A percentile compares a stretch with the other conserved stretches of the same genome.
Evolutionary conservation across 1,140 invertebrate species (phyloP).

Genomic region (Microplitis mediator): DNA sequence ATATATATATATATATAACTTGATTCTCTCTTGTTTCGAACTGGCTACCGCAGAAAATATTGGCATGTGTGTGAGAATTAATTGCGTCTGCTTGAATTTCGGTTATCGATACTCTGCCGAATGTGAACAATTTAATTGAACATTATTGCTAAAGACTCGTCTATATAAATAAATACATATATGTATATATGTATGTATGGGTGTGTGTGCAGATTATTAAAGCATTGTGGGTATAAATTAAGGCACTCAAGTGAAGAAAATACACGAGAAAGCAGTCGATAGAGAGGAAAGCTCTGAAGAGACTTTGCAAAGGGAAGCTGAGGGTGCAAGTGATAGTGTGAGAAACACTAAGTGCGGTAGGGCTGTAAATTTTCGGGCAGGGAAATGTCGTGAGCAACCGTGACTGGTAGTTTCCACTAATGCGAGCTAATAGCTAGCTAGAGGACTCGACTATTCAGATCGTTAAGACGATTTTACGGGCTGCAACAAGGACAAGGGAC

Average conservation of each 20-base stretch:
- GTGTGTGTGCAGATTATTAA: neutral
- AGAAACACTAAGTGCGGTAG: conserved; percentile 11
- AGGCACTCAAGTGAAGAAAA: conserved; percentile 10
- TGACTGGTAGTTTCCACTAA: conserved; percentile 26
- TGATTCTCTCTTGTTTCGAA: conserved; percentile 8
- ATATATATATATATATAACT: too few species aligned
- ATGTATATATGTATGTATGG: too few species aligned
- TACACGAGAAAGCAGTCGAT: neutral
- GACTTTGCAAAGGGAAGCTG: too few species aligned
- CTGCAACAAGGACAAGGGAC: conserved; percentile 14
- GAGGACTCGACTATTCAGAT: conserved; percentile 22
- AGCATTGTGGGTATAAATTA: neutral
- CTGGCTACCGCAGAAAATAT: conserved; percentile 26
- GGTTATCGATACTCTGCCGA: conserved; percentile 24
- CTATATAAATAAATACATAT: neutral
- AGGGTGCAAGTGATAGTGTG: too few species aligned
- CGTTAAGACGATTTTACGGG: conserved; percentile 35
- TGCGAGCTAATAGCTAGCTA: conserved; percentile 28
- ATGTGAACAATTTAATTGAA: conserved; percentile 24
- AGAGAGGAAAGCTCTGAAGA: neutral
- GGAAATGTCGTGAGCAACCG: conserved; percentile 31
- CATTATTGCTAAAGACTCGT: conserved; percentile 18
- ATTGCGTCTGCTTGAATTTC: conserved; percentile 30
- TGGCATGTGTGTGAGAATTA: conserved; percentile 29
- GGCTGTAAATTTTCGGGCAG: conserved; percentile 28